Evolutionary conservation across 2,888 invertebrate species (phyloP).

Genomic region (Mesochorus sp.): DNA sequence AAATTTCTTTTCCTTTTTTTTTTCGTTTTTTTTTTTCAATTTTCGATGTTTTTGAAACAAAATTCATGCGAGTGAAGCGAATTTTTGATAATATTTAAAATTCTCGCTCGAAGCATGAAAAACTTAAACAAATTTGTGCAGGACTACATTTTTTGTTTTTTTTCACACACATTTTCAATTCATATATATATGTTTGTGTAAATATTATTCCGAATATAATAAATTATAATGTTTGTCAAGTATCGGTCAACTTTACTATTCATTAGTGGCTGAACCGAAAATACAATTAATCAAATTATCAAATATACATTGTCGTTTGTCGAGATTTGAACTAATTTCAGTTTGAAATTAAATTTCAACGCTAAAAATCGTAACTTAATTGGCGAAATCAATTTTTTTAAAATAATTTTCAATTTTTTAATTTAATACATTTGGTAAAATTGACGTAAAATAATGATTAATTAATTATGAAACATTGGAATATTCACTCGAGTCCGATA

Average conservation of each 20-base stretch:
- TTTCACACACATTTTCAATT: constrained; percentile 29
- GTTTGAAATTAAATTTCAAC: too few relatives aligned
- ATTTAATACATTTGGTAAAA: too few relatives aligned
- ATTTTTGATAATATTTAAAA: constrained; percentile 4
- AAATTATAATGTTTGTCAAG: constrained; percentile 26
- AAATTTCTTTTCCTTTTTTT: neutral
- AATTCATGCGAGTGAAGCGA: neutral
- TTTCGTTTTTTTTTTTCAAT: neutral
- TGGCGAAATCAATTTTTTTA: too few relatives aligned
- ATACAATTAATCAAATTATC: too few relatives aligned
- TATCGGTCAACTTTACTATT: neutral
- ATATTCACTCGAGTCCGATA: too few relatives aligned
- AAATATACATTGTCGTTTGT: too few relatives aligned
- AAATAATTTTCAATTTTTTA: too few relatives aligned
- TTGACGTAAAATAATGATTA: too few relatives aligned
- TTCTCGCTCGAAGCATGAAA: neutral
- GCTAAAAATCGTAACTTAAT: too few relatives aligned
- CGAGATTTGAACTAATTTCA: too few relatives aligned
- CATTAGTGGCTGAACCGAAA: too few relatives aligned
- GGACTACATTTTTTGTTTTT: neutral
- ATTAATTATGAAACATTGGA: too few relatives aligned
- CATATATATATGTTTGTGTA: neutral
- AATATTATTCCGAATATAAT: constrained; percentile 44
- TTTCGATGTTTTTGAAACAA: constrained; percentile 52
- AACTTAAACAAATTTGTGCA: neutral